Evolutionary conservation across 2,888 invertebrate genomes (phyloP), one percentile per base, ranked within the genome.

Genomic region (Drosophila quasianomalipes): DNA sequence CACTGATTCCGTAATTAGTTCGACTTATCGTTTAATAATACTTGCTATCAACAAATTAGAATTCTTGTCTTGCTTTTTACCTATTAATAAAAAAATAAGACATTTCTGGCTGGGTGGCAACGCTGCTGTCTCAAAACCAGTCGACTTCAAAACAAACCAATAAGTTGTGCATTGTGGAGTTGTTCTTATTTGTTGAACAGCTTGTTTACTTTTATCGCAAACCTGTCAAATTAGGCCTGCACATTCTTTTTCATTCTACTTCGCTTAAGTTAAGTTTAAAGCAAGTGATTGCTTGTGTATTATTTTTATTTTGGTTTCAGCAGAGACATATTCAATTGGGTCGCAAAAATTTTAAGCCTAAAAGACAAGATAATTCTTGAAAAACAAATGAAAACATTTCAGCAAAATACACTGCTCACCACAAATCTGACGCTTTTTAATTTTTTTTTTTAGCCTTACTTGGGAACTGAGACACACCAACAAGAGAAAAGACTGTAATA

Each of bases 401-500:
- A 52, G 30, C 19, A 30, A 19, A 41, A 41, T 41, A 9, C 4
- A 9, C 19, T 28, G 33, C 30, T 10, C 10, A 35, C 28, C 1
- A 28, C 2, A 10, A 52, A 44, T 41, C 33, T 30, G 14, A 51
- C 5, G n/a, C 33, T 52, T n/a, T 52, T 52, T 2, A 0, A 1
- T 55, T 51, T 19, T 14, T 35, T 12, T 19, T 14, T 35, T 71
- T 57, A 72, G 67, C 44, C 53, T 26, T 54, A 9, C 39, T 49
- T 49, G 54, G 39, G 33, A 60, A 44, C 55, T 63, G 35, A 67
- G 57, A 61, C 35, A 52, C 58, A 47, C 14, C 41, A 51, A 31
- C 39, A 39, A 68, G 16, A 59, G 16, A 66, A 58, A 81, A 81
- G 81, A 81, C 80, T 80, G 80, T 78, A 64, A 78, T 28, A 59